Base-by-base conservation (phyloP, 2,888 invertebrate genomes). In the Candidula unifasciata region DNA sequence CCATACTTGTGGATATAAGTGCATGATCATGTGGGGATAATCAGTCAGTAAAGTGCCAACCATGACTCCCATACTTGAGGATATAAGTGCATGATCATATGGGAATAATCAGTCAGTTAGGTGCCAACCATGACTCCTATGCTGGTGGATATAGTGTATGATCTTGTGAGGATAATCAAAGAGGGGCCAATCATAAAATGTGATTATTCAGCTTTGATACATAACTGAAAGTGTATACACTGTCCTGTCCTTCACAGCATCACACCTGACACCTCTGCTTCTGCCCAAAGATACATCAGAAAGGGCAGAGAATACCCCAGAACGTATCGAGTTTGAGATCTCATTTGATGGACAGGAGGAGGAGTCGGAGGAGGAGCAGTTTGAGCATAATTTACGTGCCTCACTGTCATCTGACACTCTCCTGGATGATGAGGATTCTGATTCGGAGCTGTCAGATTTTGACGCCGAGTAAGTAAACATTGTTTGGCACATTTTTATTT, bases 321-420 rank as follows among this genome's bases (percentile, higher is more conserved):
- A 97, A 92, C 94, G 97, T 90, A 96, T 96, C 87, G 96, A 96
- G 94, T 96, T 96, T 94, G 96, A 96, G 91, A 96, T 96, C 94
- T 90, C 90, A 30, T 90, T 91, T 68, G 91, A 91, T 86, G 90
- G 93, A 80, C 87, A 91, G 83, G 90, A 91, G 86, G 92, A 91
- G 85, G 92, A 93, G 83, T 89, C 91, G 0, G 98, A 98, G 93
- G 98, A 98, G 92, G 98, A 98, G 93, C 98, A 98, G 97, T 98
- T 97, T 0, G 97, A 97, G 90, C 95, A 97, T 89, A 98, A 98
- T 94, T 97, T 97, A 93, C 93, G 94, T 64, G 96, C 97, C 69
- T 96, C 97, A 0, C 96, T 96, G 73, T 95, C 96, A 44, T 88
- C 88, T 0, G 91, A 91, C 33, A 86, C 87, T 1, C 84, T 89